These are phyloP conservation scores for Eira barbara DNA, from an alignment of 2,113 vertebrate genomes.

Conservation along the genomic window DNA sequence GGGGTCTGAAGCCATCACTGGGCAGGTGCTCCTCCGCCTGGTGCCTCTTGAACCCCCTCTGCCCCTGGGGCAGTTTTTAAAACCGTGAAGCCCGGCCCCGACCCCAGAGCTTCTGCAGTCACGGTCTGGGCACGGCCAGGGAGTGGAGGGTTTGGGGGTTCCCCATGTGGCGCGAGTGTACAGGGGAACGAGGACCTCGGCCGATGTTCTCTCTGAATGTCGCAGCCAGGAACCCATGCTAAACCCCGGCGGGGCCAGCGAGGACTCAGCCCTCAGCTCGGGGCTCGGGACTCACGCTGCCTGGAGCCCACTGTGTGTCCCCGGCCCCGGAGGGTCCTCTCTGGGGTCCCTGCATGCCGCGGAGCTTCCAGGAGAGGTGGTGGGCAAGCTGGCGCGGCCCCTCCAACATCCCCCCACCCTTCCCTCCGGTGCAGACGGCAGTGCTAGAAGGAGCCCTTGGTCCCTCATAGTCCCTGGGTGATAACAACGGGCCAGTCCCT, in stretches of 20 bases:
- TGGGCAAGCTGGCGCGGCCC: background rate
- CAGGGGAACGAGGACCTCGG: background rate
- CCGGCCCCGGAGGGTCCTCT: background rate
- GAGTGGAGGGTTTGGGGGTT: background rate
- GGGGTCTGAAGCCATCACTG: background rate
- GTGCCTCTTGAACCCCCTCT: background rate
- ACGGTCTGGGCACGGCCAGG: background rate
- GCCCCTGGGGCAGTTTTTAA: background rate
- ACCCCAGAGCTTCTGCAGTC: background rate
- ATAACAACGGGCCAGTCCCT: background rate
- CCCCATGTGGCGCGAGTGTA: fast-evolving
- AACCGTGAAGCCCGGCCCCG: background rate
- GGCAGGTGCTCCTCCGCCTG: background rate
- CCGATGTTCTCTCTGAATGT: background rate
- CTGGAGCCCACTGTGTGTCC: background rate
- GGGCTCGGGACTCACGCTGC: background rate
- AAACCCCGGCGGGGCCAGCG: fast-evolving
- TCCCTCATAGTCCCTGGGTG: too few species aligned
- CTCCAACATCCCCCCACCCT: background rate
- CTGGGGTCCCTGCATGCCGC: background rate
- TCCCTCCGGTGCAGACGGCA: background rate
- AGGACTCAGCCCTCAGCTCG: background rate
- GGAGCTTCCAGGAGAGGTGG: background rate
- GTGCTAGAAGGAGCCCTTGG: background rate
- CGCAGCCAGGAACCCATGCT: background rate